Evolutionary conservation across 1,140 invertebrate species (phyloP), one percentile per base, ranked within the genome.

Genomic region (Drosophila parvula): DNA sequence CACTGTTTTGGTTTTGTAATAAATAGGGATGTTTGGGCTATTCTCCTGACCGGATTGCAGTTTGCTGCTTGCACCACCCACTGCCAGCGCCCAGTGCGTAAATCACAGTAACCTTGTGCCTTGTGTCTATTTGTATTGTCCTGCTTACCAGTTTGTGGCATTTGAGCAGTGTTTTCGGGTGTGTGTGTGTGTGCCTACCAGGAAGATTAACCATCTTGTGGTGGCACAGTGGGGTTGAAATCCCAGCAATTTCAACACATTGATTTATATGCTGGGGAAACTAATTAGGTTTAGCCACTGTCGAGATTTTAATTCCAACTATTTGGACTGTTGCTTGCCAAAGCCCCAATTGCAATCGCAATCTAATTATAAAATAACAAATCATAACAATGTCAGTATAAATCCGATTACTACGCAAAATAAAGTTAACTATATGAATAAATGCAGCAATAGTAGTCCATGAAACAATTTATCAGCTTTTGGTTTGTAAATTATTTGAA

Each of bases 31-130:
- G 61, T 45, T 44, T 68, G 62, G 45, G 78, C 43, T 57, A 51
- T 80, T 62, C 70, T 59, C 44, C 71, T 58, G 65, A 59, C 76
- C 56, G 76, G 77, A 68, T 73, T 84, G 71, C 67, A 62, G 67
- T 57, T 51, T 60, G 27, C 22, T 27, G 22, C 18, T 11, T 64
- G 45, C 70, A 70, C 16, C 38, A 10, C 10, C 38, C 38, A 40
- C 18, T 57, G 27, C 38, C 41, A 27, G 10, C 16, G 10, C 32
- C 34, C 44, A 41, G 44, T 76, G 59, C 62, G 71, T 80, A 77
- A 73, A 76, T 65, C 78, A 77, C 61, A 61, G 75, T 43, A 48
- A 53, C 74, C 74, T 77, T 76, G 56, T 74, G 70, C 60, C 59
- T 58, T 56, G 50, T 38, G 55, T 43, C 55, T 61, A 57, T 47